Conservation (phyloP, 2,888 invertebrate genomes). For the Oxycera nigricornis region DNA sequence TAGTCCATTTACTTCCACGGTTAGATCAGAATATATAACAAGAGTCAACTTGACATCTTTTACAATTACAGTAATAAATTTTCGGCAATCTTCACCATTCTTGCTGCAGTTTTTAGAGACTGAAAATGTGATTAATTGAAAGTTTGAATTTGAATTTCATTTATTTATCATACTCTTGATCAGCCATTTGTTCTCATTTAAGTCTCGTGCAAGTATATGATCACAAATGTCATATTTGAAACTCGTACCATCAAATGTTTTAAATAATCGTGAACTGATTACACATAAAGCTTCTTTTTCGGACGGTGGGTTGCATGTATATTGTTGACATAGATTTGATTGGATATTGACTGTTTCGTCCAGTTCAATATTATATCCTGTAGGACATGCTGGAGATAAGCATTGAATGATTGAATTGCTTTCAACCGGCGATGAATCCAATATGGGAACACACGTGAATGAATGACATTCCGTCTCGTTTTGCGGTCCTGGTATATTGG, state of each 20-base stretch:
- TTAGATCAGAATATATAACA: constrained; percentile 66
- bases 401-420: constrained; percentile 53
- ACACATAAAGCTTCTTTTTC: constrained; percentile 68
- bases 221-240: constrained; percentile 83
- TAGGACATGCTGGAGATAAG: constrained; percentile 67
- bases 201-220: constrained; percentile 78
- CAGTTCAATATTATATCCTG: constrained; percentile 66
- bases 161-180: constrained; percentile 66
- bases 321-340: constrained; percentile 65
- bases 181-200: constrained; percentile 72
- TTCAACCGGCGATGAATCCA: background rate
- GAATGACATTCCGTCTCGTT: constrained; percentile 57
- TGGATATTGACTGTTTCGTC: constrained; percentile 59
- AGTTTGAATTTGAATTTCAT: background rate
- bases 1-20: constrained; percentile 73
- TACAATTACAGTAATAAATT: constrained; percentile 69
- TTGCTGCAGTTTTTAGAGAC: constrained; percentile 71
- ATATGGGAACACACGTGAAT: constrained; percentile 58
- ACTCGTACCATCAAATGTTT: constrained; percentile 79
- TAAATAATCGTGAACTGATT: constrained; percentile 78
- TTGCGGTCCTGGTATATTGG: constrained; percentile 9
- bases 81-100: constrained; percentile 65
- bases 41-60: constrained; percentile 65
- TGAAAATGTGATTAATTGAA: constrained; percentile 53
- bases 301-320: constrained; percentile 70